Evolutionary conservation across 2,797 vertebrate species (phyloP).

Genomic region (Chiloscyllium punctatum): DNA sequence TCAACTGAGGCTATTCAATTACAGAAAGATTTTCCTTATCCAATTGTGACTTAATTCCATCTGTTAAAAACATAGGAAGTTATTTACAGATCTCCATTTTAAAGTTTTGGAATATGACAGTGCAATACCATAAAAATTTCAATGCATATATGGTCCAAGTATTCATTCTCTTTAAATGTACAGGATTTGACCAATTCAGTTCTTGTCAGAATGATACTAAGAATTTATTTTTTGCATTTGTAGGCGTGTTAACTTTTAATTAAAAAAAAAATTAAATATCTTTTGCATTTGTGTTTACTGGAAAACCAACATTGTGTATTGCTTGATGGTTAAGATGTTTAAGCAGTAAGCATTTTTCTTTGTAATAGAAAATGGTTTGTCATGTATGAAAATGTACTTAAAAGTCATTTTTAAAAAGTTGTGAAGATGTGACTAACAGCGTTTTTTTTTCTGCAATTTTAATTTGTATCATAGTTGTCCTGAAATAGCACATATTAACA

Average conservation of each 20-base stretch:
- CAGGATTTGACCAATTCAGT: background rate
- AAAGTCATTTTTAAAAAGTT: background rate
- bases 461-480: background rate
- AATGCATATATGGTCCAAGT: background rate
- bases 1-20: background rate
- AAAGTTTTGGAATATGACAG: background rate
- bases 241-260: conserved; percentile 15
- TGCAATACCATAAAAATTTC: conserved; percentile 11
- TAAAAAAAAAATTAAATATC: conserved; percentile 1
- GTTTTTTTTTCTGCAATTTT: background rate
- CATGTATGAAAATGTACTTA: background rate
- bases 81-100: background rate
- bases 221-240: conserved; percentile 28
- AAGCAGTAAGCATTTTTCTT: conserved; percentile 7
- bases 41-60: background rate
- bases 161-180: background rate
- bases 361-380: conserved; percentile 16
- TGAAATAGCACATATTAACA: background rate
- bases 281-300: conserved; percentile 5
- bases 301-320: background rate
- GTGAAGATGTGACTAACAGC: background rate
- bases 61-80: conserved; percentile 27
- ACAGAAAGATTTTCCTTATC: background rate
- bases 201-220: conserved; percentile 6
- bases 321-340: conserved; percentile 1